Conservation (phyloP, 2,888 invertebrate genomes). For the Eugnorisma glareosa region DNA sequence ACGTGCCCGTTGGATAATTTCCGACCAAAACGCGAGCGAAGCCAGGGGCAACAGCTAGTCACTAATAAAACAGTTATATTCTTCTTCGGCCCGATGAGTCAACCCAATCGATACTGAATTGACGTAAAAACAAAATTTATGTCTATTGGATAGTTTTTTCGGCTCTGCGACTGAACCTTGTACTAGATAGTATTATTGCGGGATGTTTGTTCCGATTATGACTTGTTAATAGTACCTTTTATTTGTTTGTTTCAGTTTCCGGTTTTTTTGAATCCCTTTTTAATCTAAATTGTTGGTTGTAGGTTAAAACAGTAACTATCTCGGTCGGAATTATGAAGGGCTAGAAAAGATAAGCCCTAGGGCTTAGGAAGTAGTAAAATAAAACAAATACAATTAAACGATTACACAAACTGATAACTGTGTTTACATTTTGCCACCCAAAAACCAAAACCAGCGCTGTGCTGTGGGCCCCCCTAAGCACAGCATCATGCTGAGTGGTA, state of each 20-base stretch:
- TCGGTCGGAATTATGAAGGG: not conserved
- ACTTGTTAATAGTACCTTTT: constrained; percentile 17
- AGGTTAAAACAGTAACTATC: not conserved
- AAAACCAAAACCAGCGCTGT: no score
- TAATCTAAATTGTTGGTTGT: not conserved
- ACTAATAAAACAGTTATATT: constrained; percentile 1
- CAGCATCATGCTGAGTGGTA: no score
- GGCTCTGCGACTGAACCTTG: constrained; percentile 19
- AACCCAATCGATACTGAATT: constrained; percentile 2
- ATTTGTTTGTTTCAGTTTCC: not conserved
- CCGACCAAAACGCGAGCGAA: no score
- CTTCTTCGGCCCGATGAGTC: constrained; percentile 12
- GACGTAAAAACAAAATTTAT: constrained; percentile 31
- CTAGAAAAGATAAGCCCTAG: not conserved
- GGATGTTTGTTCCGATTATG: constrained; percentile 20
- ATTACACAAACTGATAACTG: not conserved
- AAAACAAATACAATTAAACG: not conserved
- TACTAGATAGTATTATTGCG: constrained; percentile 23
- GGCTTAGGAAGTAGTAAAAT: not conserved
- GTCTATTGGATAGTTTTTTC: constrained; percentile 36
- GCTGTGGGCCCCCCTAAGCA: no score
- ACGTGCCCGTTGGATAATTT: no score
- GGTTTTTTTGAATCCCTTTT: not conserved
- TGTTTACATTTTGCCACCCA: no score
- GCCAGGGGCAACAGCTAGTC: no score